These are phyloP conservation scores for Bovichtus variegatus DNA, from an alignment of 2,797 vertebrate species.

Conservation along the genomic window DNA sequence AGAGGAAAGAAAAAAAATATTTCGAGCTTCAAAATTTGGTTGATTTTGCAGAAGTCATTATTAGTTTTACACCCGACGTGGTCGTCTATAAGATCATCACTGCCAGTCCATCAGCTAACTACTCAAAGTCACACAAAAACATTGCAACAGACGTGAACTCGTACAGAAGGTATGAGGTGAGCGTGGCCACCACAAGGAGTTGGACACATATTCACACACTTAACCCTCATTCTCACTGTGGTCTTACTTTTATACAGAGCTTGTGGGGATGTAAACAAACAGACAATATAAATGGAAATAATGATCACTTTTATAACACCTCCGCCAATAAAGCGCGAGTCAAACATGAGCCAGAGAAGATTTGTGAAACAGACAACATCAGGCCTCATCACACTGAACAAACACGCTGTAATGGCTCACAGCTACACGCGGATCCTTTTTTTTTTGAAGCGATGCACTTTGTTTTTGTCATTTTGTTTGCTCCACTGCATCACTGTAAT, in stretches of 20 bases:
- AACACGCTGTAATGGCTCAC: slow-evolving; percentile 35
- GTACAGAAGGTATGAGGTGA: not conserved
- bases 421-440: slow-evolving; percentile 16
- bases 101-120: not conserved
- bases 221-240: slow-evolving; percentile 1
- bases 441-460: slow-evolving; percentile 45
- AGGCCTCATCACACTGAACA: slow-evolving; percentile 26
- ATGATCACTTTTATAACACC: not conserved
- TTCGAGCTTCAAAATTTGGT: not conserved
- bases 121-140: not conserved
- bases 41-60: not conserved
- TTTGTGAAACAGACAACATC: slow-evolving; percentile 18
- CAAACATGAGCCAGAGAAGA: not conserved
- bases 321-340: not conserved
- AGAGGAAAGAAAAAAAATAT: not conserved
- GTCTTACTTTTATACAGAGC: slow-evolving; percentile 7
- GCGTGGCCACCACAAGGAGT: slow-evolving; percentile 7
- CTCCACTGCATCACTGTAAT: slow-evolving; percentile 39
- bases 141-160: not conserved
- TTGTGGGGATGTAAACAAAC: not conserved
- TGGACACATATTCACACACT: slow-evolving; percentile 35
- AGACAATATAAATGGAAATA: not conserved
- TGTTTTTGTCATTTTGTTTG: slow-evolving; percentile 50
- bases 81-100: no score
- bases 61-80: not conserved